phyloP scores from a whole-genome alignment of 2,113 vertebrate species.

The Thryonomys swinderianus region DNA sequence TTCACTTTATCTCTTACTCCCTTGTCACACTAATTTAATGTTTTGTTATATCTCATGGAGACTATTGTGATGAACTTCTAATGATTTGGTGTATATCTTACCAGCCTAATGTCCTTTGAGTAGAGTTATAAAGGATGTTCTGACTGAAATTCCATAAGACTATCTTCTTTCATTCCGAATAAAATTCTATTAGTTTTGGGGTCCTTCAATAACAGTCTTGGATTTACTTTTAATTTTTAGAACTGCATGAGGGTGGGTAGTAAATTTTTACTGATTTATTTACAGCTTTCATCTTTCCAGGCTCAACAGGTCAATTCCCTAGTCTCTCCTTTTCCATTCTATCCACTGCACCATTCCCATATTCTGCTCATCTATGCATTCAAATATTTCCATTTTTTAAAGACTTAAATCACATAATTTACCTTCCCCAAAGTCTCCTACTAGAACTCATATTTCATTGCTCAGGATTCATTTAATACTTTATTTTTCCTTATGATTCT shows the following conservation, averaged over 20 bases:
- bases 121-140: background rate
- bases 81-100: background rate
- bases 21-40: background rate
- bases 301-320: background rate
- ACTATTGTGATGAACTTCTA: background rate
- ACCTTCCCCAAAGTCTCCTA: background rate
- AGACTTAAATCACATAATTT: background rate
- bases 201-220: background rate
- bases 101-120: background rate
- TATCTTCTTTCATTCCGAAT: background rate
- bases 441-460: background rate
- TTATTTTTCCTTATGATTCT: background rate
- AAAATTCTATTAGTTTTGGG: background rate
- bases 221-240: background rate
- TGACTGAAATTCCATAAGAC: background rate
- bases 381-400: background rate
- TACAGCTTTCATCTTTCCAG: background rate
- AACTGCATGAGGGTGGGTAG: background rate
- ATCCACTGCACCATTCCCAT: background rate
- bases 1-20: background rate
- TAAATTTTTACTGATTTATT: background rate
- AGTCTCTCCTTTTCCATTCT: background rate
- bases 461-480: background rate
- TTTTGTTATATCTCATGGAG: background rate
- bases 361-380: background rate